Conservation (phyloP, 2,797 vertebrate genomes). For the Alfaro cultratus region DNA sequence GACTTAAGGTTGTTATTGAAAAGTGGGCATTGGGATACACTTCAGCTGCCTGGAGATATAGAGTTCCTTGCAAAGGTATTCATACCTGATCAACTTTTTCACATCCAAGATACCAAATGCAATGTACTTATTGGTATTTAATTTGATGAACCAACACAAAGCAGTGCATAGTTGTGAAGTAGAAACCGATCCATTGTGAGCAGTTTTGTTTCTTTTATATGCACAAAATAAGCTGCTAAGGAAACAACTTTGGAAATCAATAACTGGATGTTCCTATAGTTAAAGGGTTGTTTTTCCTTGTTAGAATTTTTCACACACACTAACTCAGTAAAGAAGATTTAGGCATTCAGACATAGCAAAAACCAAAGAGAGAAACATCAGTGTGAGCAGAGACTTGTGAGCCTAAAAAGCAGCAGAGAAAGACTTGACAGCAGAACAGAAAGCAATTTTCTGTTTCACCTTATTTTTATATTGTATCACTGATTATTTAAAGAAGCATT, state of each 20-base stretch:
- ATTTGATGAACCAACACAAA: neutral
- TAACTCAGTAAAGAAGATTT: neutral
- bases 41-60: slow-evolving; percentile 17
- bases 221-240: neutral
- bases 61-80: neutral
- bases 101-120: neutral
- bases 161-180: neutral
- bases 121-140: neutral
- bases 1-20: slow-evolving; percentile 56
- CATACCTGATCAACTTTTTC: neutral
- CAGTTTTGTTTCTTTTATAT: neutral
- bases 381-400: neutral
- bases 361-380: neutral
- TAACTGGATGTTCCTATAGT: neutral
- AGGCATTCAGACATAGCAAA: neutral
- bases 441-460: neutral
- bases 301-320: neutral
- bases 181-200: neutral
- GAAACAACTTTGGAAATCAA: neutral
- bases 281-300: neutral
- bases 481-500: neutral
- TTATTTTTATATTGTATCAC: neutral
- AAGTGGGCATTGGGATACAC: slow-evolving; percentile 28
- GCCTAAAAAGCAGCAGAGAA: too few relatives aligned
- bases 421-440: neutral